A percentile compares a stretch with the other conserved stretches of the same genome.
Evolutionary conservation across 2,888 invertebrate species (phyloP).

Genomic region (Cantharis rufa): DNA sequence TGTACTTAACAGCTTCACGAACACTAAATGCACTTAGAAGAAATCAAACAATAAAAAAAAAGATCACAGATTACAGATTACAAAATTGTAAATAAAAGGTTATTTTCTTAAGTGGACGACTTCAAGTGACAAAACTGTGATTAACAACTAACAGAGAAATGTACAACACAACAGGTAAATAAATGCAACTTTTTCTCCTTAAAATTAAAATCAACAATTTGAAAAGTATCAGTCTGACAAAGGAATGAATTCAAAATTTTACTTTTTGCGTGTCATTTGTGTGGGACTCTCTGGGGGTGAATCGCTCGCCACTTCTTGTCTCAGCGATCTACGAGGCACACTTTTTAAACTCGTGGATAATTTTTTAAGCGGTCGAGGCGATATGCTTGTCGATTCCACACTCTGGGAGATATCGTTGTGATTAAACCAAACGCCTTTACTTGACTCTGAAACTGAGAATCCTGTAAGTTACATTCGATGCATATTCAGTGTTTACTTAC

Average conservation of each 20-base stretch:
- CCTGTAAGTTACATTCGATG: background rate
- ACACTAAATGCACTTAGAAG: background rate
- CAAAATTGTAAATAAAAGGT: background rate
- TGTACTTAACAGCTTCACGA: background rate
- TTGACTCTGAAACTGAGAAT: constrained; percentile 43
- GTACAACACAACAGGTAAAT: background rate
- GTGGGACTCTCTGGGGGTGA: constrained; percentile 54
- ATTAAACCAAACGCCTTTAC: constrained; percentile 53
- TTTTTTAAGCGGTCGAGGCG: constrained; percentile 73
- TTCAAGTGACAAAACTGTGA: background rate
- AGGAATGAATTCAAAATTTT: constrained; percentile 22
- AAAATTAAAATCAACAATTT: constrained; percentile 1
- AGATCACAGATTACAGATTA: background rate
- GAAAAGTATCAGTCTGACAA: constrained; percentile 1
- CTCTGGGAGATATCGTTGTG: constrained; percentile 49
- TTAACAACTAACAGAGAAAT: background rate
- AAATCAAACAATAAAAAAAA: background rate
- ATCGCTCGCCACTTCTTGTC: constrained; percentile 48
- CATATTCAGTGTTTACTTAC: constrained; percentile 36
- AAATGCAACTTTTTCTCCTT: background rate
- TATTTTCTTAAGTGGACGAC: background rate
- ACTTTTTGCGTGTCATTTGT: constrained; percentile 50
- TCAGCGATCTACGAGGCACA: constrained; percentile 49
- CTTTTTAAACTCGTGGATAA: constrained; percentile 56
- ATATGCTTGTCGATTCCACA: constrained; percentile 57